These are phyloP conservation scores for Numenius arquata DNA, from an alignment of 2,113 vertebrate species.

Conservation along the genomic window DNA sequence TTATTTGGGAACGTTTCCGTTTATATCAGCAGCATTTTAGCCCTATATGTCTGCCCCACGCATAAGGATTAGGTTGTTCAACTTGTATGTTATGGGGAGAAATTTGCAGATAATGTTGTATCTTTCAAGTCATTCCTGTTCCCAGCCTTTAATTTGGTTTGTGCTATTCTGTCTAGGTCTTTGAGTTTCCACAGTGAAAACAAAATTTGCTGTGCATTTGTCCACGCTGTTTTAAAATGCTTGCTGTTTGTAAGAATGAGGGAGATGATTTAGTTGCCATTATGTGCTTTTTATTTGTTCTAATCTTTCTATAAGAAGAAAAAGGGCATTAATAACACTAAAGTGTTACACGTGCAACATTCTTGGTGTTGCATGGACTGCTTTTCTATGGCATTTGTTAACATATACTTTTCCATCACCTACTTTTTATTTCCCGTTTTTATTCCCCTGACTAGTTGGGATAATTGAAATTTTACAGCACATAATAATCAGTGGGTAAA, in stretches of 20 bases:
- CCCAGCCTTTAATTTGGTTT: not conserved
- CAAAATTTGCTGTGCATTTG: not conserved
- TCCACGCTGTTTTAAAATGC: not conserved
- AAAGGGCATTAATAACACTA: not conserved
- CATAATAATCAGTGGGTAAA: not conserved
- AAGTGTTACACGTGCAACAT: not conserved
- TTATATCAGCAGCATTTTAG: not conserved
- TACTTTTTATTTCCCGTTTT: slow-evolving; percentile 15
- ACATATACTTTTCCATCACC: not conserved
- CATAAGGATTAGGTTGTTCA: not conserved
- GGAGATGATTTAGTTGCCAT: not conserved
- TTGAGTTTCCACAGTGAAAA: not conserved
- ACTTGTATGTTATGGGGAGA: not conserved
- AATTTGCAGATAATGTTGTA: not conserved
- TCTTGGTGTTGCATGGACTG: not conserved
- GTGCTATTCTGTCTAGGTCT: not conserved
- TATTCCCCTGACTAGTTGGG: not conserved
- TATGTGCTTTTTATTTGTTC: not conserved
- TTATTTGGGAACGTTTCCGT: not conserved
- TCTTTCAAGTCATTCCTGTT: not conserved
- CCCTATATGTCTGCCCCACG: not conserved
- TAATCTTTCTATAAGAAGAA: not conserved
- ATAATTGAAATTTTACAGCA: slow-evolving; percentile 49
- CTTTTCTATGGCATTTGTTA: not conserved
- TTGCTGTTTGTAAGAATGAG: not conserved